A percentile compares a stretch with the other conserved stretches of the same genome.
Evolutionary conservation across 2,797 vertebrate genomes (phyloP).

Genomic region (Cyprinodon diabolis): DNA sequence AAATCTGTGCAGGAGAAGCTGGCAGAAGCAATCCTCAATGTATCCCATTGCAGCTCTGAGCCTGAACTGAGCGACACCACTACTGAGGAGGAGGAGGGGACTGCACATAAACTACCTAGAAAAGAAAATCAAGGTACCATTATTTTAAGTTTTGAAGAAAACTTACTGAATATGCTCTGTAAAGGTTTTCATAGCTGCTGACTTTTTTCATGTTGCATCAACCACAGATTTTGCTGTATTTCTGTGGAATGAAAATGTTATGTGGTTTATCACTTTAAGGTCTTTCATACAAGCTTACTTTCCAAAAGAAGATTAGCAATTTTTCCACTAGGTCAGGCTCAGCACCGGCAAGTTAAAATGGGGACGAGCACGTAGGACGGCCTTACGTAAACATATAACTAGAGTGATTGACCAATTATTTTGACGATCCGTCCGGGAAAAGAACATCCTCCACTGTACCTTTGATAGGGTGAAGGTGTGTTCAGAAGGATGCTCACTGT

Average conservation of each 20-base stretch:
- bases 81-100: constrained; percentile 74
- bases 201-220: not conserved
- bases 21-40: constrained; percentile 71
- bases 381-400: too few relatives aligned
- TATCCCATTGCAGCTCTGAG: constrained; percentile 68
- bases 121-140: constrained; percentile 54
- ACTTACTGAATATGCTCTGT: not conserved
- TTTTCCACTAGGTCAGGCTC: too few relatives aligned
- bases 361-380: too few relatives aligned
- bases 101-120: constrained; percentile 32
- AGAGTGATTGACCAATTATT: too few relatives aligned
- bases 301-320: too few relatives aligned
- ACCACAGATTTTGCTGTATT: not conserved
- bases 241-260: not conserved
- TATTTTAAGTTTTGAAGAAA: not conserved
- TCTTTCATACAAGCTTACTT: too few relatives aligned
- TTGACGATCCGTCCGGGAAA: too few relatives aligned
- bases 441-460: too few relatives aligned
- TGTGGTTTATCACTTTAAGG: too few relatives aligned
- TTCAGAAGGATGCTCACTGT: not conserved
- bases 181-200: not conserved
- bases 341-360: too few relatives aligned
- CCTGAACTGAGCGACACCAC: constrained; percentile 77
- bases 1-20: constrained; percentile 86
- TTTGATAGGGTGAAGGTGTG: not conserved